Percentiles rank a stretch among this genome's conserved stretches.
Evolutionary conservation across 2,797 vertebrate species (phyloP).

Genomic region (Apogon hyalosoma): DNA sequence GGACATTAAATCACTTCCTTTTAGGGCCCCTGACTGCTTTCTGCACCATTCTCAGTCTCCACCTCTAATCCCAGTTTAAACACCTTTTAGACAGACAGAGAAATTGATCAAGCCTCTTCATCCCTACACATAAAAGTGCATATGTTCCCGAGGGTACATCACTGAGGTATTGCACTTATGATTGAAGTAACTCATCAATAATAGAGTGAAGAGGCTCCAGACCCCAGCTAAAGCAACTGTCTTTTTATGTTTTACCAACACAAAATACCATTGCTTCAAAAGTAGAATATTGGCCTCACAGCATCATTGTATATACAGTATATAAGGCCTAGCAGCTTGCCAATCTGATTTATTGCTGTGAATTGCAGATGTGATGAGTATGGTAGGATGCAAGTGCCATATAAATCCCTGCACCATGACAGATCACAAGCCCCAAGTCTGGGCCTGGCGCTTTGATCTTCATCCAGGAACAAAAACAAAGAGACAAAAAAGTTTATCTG

Average conservation of each 20-base stretch:
- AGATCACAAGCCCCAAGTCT: slow-evolving; percentile 57
- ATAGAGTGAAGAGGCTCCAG: slow-evolving; percentile 5
- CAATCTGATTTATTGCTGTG: slow-evolving; percentile 56
- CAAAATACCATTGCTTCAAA: slow-evolving; percentile 20
- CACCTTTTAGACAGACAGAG: slow-evolving; percentile 43
- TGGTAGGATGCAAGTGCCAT: slow-evolving; percentile 60
- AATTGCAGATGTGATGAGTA: slow-evolving; percentile 73
- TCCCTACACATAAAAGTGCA: slow-evolving; percentile 11
- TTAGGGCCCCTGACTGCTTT: slow-evolving; percentile 60
- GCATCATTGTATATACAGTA: slow-evolving; percentile 12
- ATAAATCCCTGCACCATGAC: slow-evolving; percentile 65
- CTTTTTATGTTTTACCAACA: slow-evolving; percentile 23
- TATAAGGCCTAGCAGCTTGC: slow-evolving; percentile 18
- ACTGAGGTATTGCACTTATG: slow-evolving; percentile 20
- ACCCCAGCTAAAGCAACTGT: slow-evolving; percentile 1
- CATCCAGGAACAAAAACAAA: slow-evolving; percentile 74
- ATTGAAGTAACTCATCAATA: slow-evolving; percentile 44
- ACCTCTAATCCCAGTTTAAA: slow-evolving; percentile 43
- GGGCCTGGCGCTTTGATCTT: slow-evolving; percentile 67
- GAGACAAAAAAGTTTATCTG: slow-evolving; percentile 66
- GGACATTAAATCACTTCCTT: slow-evolving; percentile 88
- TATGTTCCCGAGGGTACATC: slow-evolving; percentile 10
- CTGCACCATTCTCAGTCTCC: slow-evolving; percentile 38
- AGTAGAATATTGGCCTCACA: not conserved
- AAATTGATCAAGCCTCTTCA: slow-evolving; percentile 48